A percentile compares a stretch with the other conserved stretches of the same genome.
Evolutionary conservation across 2,113 vertebrate genomes (phyloP).

Genomic region (Anoplopoma fimbria): DNA sequence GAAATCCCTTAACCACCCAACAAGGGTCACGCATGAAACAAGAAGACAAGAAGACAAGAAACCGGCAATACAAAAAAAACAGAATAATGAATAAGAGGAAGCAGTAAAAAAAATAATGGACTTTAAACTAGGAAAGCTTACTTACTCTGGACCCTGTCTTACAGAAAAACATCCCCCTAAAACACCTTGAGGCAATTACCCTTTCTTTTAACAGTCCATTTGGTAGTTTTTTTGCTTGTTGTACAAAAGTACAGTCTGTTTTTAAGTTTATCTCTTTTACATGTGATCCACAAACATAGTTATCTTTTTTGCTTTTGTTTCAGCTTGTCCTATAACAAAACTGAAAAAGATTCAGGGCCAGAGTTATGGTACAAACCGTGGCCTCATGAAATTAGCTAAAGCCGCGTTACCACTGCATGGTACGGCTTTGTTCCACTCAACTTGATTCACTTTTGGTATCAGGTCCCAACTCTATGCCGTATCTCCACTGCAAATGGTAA

Average conservation of each 20-base stretch:
- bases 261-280: background rate
- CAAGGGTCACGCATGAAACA: background rate
- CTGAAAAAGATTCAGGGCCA: background rate
- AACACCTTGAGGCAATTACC: background rate
- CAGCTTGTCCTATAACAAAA: background rate
- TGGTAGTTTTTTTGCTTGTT: no score
- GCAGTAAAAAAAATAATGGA: background rate
- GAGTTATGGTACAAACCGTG: no score
- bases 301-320: background rate
- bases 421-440: no score
- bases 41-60: background rate
- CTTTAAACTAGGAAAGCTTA: background rate
- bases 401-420: no score
- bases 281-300: background rate
- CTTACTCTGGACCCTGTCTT: background rate
- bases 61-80: background rate
- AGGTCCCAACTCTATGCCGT: no score
- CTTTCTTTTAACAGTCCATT: no score
- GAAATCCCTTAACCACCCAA: background rate
- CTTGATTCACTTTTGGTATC: no score
- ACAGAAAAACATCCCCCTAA: background rate
- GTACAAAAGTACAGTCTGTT: no score
- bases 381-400: background rate
- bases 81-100: background rate
- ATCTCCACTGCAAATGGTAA: no score